A percentile compares a stretch with the other conserved stretches of the same genome.
phyloP scores from a whole-genome alignment of 2,113 vertebrate genomes.

The cattle (Bos taurus) region ARS-UCD2.0 NC_037345.1:35098501-35099000 shows the following conservation, averaged over 20 bases:
- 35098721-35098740: not conserved
- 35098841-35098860: slow-evolving; percentile 22
- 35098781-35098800: not conserved
- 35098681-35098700: not conserved
- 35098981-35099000: not conserved
- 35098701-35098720: not conserved
- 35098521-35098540: too few relatives aligned
- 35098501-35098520: too few relatives aligned
- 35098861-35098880: slow-evolving; percentile 57
- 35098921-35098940: not conserved
- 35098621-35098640: not conserved
- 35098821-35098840: not conserved
- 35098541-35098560: too few relatives aligned
- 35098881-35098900: slow-evolving; percentile 53
- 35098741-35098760: not conserved
- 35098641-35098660: not conserved
- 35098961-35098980: not conserved
- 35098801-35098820: not conserved
- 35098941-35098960: not conserved
- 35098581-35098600: not conserved
- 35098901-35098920: slow-evolving; percentile 66
- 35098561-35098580: too few relatives aligned
- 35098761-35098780: not conserved
- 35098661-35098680: not conserved
- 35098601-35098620: not conserved